Percentiles rank a stretch among this genome's conserved stretches.
Evolutionary conservation across 2,797 vertebrate genomes (phyloP).

Genomic region (Urophycis tenuis): DNA sequence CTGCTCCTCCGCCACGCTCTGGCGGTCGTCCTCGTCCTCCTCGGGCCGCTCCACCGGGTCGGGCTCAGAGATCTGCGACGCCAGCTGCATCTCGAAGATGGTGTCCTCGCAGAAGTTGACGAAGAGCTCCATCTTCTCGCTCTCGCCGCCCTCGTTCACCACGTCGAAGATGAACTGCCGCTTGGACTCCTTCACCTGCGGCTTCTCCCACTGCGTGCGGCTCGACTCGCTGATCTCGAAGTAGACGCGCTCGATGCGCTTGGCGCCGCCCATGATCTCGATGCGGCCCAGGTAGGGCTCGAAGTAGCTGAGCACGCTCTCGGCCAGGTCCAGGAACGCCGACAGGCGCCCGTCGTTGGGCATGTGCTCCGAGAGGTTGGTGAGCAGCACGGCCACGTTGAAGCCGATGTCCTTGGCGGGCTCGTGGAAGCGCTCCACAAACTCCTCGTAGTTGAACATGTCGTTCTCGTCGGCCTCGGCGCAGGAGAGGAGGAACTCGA

Average conservation of each 20-base stretch:
- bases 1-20: slow-evolving; percentile 66
- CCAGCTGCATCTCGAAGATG: slow-evolving; percentile 98
- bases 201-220: slow-evolving; percentile 98
- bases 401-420: slow-evolving; percentile 98
- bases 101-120: slow-evolving; percentile 99
- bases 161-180: slow-evolving; percentile 98
- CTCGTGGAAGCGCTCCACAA: slow-evolving; percentile 93
- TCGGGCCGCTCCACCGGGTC: slow-evolving; percentile 79
- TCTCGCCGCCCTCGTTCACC: slow-evolving; percentile 96
- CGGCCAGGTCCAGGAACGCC: slow-evolving; percentile 85
- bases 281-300: slow-evolving; percentile 93
- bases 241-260: slow-evolving; percentile 96
- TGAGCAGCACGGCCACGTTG: slow-evolving; percentile 91
- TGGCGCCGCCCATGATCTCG: slow-evolving; percentile 97
- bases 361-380: slow-evolving; percentile 97
- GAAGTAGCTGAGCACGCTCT: slow-evolving; percentile 97
- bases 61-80: slow-evolving; percentile 92
- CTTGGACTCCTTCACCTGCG: slow-evolving; percentile 99
- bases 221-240: slow-evolving; percentile 98
- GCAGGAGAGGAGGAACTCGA: slow-evolving; percentile 94
- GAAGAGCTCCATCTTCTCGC: slow-evolving; percentile 98
- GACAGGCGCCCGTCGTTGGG: slow-evolving; percentile 88
- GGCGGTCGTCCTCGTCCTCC: slow-evolving; percentile 77
- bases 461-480: slow-evolving; percentile 96
- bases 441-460: slow-evolving; percentile 94